These are phyloP conservation scores for Drosophila merina DNA, from an alignment of 2,888 invertebrate genomes.

Conservation along the genomic window DNA sequence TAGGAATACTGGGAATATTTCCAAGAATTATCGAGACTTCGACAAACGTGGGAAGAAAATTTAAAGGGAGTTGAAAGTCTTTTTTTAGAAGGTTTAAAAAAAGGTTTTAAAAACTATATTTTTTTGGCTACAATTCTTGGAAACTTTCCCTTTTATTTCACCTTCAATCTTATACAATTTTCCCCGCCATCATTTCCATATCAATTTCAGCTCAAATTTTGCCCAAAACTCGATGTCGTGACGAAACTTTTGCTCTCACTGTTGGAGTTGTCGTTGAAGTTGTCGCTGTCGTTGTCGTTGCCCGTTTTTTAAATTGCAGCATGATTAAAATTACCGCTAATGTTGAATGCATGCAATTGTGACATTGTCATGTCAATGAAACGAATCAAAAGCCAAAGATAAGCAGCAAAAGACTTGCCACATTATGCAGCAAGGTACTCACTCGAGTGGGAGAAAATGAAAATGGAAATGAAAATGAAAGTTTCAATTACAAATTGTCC, in stretches of 20 bases:
- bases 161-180: too few relatives aligned
- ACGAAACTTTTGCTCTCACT: background rate
- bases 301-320: conserved; percentile 13
- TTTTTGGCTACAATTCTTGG: too few relatives aligned
- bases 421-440: background rate
- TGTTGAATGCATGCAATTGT: conserved; percentile 24
- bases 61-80: too few relatives aligned
- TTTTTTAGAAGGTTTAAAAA: too few relatives aligned
- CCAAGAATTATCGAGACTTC: background rate
- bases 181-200: too few relatives aligned
- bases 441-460: conserved; percentile 23
- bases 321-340: conserved; percentile 41
- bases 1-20: background rate
- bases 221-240: too few relatives aligned
- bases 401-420: conserved; percentile 1
- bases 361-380: conserved; percentile 54
- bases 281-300: too few relatives aligned
- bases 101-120: too few relatives aligned
- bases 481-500: conserved; percentile 73
- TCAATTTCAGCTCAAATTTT: too few relatives aligned
- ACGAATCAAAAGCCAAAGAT: conserved; percentile 21
- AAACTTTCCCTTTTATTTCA: too few relatives aligned
- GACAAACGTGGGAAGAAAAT: background rate
- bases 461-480: conserved; percentile 66
- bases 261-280: too few relatives aligned